Evolutionary conservation across 2,113 vertebrate species (phyloP), one percentile per base, ranked within the genome.

Genomic region (Trinectes maculatus): DNA sequence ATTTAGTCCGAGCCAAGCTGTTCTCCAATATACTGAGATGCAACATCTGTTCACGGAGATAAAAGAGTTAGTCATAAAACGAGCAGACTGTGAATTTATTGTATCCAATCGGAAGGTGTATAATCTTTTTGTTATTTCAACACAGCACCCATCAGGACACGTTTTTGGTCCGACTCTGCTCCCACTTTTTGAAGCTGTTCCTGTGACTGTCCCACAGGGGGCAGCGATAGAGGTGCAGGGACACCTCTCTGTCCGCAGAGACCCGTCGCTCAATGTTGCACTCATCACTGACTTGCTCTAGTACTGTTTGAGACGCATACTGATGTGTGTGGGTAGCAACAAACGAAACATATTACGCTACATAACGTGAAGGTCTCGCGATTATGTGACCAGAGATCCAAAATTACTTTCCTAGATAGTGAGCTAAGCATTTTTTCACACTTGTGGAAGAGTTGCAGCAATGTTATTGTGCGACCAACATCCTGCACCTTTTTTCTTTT

Each of bases 201-300:
- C 74, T 71, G 31, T 56, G 60, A 21, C 56, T 72, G 42, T 28
- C 48, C 40, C 62, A 46, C 40, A 54, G 15, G 55, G 51, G 69
- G 71, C 54, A 57, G 49, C 53, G 46, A 56, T 52, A 62, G 83
- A 85, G 88, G 85, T 87, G 87, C 87, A 18, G 88, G 88, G 83
- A 80, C 87, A 76, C 80, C 87, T 88, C 83, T 68, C 33, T 18
- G 52, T 77, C 60, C 60, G 31, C 51, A 58, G 11, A 48, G 71
- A 75, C 66, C 74, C 47, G 51, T 51, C 54, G 65, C 83, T 78
- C 68, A 58, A 2, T 63, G 64, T 58, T 72, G 22, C 71, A 74
- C 74, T 71, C 59, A 40, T 82, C 72, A 77, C 82, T 37, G 19
- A 56, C 70, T 15, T 56, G n/a, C 49, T 68, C 58, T 64, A 47